Percentiles rank a stretch among this genome's conserved stretches.
Evolutionary conservation across 2,797 vertebrate genomes (phyloP).

Genomic region (Sebastes minor): DNA sequence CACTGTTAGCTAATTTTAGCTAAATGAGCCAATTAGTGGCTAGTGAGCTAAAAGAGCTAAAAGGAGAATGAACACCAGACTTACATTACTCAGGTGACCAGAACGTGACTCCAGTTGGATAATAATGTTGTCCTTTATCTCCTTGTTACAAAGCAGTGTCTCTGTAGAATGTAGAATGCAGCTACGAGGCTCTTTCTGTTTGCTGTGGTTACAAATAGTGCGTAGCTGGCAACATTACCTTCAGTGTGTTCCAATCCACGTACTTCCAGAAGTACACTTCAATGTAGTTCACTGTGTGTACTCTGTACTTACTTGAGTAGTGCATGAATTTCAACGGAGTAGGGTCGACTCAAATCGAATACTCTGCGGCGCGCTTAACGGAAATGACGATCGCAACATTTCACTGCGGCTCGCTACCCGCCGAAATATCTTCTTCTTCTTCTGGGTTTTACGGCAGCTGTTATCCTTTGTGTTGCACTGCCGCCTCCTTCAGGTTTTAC

Average conservation of each 20-base stretch:
- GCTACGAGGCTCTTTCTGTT: neutral
- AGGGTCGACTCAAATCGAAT: no score
- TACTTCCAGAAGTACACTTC: no score
- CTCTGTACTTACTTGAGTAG: no score
- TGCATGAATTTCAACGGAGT: no score
- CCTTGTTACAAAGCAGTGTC: neutral
- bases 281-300: accelerated
- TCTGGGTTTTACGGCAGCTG: no score
- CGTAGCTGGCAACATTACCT: neutral
- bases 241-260: no score
- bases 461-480: accelerated
- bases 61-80: neutral
- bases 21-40: neutral
- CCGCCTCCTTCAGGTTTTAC: no score
- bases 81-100: neutral
- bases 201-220: neutral
- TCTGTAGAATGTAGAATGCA: neutral
- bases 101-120: neutral
- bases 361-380: no score
- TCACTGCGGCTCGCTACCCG: no score
- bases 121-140: neutral
- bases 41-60: neutral
- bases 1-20: neutral
- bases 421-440: no score
- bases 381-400: no score